phyloP scores from a whole-genome alignment of 2,797 vertebrate species.

The Sebastes wilsoni region DNA sequence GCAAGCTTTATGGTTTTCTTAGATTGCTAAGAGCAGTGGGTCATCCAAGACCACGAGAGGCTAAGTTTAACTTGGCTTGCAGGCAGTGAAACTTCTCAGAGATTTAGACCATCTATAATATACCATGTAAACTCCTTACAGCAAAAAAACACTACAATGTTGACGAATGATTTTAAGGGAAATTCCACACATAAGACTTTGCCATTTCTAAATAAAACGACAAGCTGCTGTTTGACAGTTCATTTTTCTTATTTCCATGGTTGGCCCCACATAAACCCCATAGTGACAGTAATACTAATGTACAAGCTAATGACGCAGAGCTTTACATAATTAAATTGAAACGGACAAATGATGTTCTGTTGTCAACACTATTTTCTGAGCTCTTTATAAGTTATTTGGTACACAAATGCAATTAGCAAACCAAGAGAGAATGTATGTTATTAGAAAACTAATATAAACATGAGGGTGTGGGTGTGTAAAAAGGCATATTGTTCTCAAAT shows the following conservation, averaged over 20 bases:
- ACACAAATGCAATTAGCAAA: not conserved
- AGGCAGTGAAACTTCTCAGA: constrained; percentile 33
- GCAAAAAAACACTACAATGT: not conserved
- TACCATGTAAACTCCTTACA: constrained; percentile 2
- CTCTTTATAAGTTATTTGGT: not conserved
- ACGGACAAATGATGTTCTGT: not conserved
- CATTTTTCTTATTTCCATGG: constrained; percentile 6
- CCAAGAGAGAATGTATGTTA: not conserved
- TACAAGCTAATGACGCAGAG: not conserved
- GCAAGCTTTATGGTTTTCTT: constrained; percentile 32
- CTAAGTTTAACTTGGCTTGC: constrained; percentile 51
- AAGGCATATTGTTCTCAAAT: not conserved
- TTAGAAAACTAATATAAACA: not conserved
- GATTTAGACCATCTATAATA: constrained; percentile 16
- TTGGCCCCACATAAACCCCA: not conserved
- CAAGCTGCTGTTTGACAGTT: constrained; percentile 1
- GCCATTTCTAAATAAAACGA: constrained; percentile 6
- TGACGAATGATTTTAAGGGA: constrained; percentile 1
- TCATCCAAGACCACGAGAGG: constrained; percentile 48
- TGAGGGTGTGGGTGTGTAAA: not conserved
- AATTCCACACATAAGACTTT: constrained; percentile 6
- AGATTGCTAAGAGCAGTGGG: constrained; percentile 13
- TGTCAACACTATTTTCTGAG: not conserved
- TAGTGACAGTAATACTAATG: not conserved
- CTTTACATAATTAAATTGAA: not conserved